These are phyloP conservation scores for Triplophysa bombifrons DNA, from an alignment of 2,797 vertebrate genomes.

Conservation along the genomic window DNA sequence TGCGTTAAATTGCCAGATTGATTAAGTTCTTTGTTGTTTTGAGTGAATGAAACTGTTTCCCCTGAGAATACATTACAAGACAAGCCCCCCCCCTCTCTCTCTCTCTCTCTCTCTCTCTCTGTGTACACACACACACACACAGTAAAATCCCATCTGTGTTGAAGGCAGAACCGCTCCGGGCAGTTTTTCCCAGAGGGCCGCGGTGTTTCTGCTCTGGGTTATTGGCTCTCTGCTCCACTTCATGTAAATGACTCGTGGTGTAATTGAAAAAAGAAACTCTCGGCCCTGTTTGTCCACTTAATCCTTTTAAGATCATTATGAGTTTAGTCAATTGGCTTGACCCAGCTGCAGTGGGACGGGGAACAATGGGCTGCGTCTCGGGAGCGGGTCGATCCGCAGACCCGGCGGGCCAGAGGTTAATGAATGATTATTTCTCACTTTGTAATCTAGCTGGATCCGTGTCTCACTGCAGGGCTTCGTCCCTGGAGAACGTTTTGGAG, in stretches of 20 bases:
- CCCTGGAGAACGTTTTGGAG: slow-evolving; percentile 51
- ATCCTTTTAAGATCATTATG: slow-evolving; percentile 84
- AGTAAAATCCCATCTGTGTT: slow-evolving; percentile 39
- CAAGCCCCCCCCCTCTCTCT: slow-evolving; percentile 37
- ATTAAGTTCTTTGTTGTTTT: slow-evolving; percentile 78
- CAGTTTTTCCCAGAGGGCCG: slow-evolving; percentile 64
- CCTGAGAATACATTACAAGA: slow-evolving; percentile 74
- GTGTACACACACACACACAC: too few relatives aligned
- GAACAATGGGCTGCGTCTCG: slow-evolving; percentile 61
- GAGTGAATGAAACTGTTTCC: slow-evolving; percentile 74
- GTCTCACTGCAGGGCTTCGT: slow-evolving; percentile 56
- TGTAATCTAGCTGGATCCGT: slow-evolving; percentile 75
- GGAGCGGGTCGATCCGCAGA: slow-evolving; percentile 60
- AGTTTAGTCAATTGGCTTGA: slow-evolving; percentile 73
- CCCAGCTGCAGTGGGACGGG: slow-evolving; percentile 72
- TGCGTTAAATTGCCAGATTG: slow-evolving; percentile 78
- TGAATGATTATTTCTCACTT: slow-evolving; percentile 86
- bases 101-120: too few relatives aligned
- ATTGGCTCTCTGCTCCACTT: slow-evolving; percentile 63
- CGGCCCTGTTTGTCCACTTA: slow-evolving; percentile 75
- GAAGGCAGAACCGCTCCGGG: slow-evolving; percentile 49
- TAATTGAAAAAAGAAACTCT: slow-evolving; percentile 81
- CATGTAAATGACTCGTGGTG: slow-evolving; percentile 71
- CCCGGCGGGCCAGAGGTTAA: slow-evolving; percentile 75
- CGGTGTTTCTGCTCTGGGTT: slow-evolving; percentile 57